Conservation (phyloP, 2,888 invertebrate species). For the Aspidiotus rigidus region DNA sequence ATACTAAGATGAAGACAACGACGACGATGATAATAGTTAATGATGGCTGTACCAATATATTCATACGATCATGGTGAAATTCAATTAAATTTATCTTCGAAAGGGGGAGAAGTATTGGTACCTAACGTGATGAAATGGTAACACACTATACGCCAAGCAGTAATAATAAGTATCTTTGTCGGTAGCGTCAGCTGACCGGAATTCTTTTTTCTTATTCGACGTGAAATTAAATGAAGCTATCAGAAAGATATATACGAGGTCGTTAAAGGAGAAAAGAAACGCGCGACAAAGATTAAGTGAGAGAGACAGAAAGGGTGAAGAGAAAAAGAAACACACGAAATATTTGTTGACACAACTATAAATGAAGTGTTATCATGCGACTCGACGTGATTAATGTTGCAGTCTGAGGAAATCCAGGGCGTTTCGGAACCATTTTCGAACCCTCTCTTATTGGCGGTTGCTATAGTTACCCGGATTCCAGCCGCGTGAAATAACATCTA, state of each 20-base stretch:
- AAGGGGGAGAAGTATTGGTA: too few relatives aligned
- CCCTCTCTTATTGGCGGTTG: constrained; percentile 34
- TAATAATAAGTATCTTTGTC: constrained; percentile 4
- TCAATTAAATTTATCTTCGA: too few relatives aligned
- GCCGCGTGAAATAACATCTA: constrained; percentile 31
- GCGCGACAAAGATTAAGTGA: constrained; percentile 1
- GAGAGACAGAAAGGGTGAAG: constrained; percentile 8
- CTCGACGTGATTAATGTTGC: constrained; percentile 31
- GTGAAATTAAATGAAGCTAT: constrained; percentile 34
- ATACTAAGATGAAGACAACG: too few relatives aligned
- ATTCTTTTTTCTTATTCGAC: not conserved
- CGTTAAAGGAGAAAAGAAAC: constrained; percentile 19
- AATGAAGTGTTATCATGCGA: constrained; percentile 34
- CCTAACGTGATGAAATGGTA: too few relatives aligned
- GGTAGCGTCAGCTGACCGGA: not conserved
- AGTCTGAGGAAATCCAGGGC: constrained; percentile 28
- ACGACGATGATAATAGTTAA: too few relatives aligned
- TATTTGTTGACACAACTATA: constrained; percentile 33
- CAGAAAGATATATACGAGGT: constrained; percentile 27
- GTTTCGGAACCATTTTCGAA: constrained; percentile 34
- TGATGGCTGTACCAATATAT: too few relatives aligned
- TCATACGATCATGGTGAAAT: too few relatives aligned
- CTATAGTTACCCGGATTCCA: constrained; percentile 30
- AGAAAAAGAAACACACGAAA: constrained; percentile 22
- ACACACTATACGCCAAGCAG: too few relatives aligned